Percentiles rank a stretch among this genome's conserved stretches.
phyloP scores from a whole-genome alignment of 2,797 vertebrate genomes.

The Rhinatrema bivittatum region DNA sequence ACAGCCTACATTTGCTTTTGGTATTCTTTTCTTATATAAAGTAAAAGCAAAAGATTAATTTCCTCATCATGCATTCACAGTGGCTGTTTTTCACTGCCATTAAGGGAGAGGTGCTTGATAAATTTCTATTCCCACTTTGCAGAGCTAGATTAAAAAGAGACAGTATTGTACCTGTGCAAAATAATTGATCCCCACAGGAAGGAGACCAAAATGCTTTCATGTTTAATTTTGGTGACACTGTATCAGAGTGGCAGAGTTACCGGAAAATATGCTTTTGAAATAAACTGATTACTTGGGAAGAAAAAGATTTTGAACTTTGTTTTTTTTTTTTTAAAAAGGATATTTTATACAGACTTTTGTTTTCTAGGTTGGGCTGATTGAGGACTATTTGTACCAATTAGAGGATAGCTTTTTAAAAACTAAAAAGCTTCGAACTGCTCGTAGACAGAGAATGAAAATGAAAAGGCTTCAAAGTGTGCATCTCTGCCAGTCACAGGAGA shows the following conservation, averaged over 20 bases:
- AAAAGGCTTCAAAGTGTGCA: conserved; percentile 34
- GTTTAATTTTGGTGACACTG: background rate
- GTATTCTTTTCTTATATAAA: conserved; percentile 33
- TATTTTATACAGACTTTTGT: conserved; percentile 24
- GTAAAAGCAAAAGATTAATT: conserved; percentile 40
- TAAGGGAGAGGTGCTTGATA: conserved; percentile 39
- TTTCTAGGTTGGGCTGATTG: conserved; percentile 45
- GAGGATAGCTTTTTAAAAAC: conserved; percentile 53
- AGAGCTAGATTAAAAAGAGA: conserved; percentile 27
- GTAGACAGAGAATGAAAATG: conserved; percentile 36
- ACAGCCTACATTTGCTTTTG: conserved; percentile 24
- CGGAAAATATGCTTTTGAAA: too few species aligned
- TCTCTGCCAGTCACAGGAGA: conserved; percentile 16
- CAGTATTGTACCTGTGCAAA: conserved; percentile 12
- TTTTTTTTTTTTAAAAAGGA: background rate
- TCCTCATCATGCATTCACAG: conserved; percentile 42
- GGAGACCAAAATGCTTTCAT: conserved; percentile 3
- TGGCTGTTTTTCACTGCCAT: conserved; percentile 40
- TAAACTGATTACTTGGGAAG: too few species aligned
- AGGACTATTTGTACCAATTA: conserved; percentile 51
- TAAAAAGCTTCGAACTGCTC: conserved; percentile 32
- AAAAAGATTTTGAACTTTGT: background rate
- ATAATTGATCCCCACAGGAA: conserved; percentile 20
- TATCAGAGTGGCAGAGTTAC: background rate
- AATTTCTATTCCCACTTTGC: conserved; percentile 22